Conservation (phyloP, 2,113 vertebrate species). For the Cheirogaleus medius region DNA sequence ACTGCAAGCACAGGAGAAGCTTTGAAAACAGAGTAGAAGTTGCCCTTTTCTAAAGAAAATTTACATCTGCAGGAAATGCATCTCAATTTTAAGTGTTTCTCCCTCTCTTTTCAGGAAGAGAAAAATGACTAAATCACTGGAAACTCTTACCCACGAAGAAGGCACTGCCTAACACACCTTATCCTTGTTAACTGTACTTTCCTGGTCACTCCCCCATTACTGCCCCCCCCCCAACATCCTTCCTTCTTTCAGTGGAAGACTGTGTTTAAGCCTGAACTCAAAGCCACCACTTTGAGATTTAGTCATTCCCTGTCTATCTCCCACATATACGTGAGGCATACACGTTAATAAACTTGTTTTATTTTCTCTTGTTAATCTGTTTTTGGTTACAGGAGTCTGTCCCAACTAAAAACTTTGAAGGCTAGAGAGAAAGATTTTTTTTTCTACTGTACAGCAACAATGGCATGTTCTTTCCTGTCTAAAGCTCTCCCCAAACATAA, state of each 20-base stretch:
- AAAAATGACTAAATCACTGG: background rate
- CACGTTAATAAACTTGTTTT: background rate
- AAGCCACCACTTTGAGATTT: background rate
- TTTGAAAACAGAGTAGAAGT: background rate
- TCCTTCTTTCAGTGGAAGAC: background rate
- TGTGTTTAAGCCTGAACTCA: background rate
- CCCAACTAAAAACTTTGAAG: background rate
- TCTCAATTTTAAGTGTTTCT: background rate
- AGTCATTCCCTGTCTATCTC: background rate
- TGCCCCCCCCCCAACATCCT: background rate
- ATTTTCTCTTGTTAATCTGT: background rate
- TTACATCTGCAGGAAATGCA: background rate
- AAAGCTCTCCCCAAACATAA: background rate
- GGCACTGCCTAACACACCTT: too few relatives aligned
- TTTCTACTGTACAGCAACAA: background rate
- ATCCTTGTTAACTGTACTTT: background rate
- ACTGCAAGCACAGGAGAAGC: background rate
- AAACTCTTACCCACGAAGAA: background rate
- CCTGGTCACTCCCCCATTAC: background rate
- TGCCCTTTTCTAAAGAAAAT: background rate
- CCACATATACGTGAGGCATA: background rate
- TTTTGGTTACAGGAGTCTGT: background rate
- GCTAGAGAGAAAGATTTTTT: background rate
- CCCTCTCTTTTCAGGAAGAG: background rate
- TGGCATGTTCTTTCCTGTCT: background rate